A percentile compares a stretch with the other conserved stretches of the same genome.
Conservation (phyloP, 2,113 vertebrate species). For the Danionella cerebrum region DNA sequence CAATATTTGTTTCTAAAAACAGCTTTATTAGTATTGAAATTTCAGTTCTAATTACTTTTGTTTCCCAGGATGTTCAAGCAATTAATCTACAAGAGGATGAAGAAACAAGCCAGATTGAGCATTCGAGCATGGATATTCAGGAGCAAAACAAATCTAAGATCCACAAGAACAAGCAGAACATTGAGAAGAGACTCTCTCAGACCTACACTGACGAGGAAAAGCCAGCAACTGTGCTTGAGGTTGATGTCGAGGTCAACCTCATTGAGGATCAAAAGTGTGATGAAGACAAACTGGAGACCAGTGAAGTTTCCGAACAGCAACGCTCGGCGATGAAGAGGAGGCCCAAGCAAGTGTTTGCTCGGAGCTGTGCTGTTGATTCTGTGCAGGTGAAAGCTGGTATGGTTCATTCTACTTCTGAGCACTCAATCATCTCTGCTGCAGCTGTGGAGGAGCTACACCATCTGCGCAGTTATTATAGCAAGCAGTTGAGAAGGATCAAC, state of each 20-base stretch:
- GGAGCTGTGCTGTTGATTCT: not conserved
- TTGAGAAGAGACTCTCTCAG: slow-evolving; percentile 29
- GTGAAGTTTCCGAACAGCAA: slow-evolving; percentile 39
- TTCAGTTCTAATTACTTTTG: not conserved
- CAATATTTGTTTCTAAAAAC: not conserved
- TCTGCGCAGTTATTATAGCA: slow-evolving; percentile 52
- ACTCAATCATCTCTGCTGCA: slow-evolving; percentile 59
- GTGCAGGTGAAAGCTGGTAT: slow-evolving; percentile 12
- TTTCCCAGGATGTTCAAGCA: slow-evolving; percentile 22
- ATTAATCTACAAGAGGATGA: not conserved
- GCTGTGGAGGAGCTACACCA: slow-evolving; percentile 58
- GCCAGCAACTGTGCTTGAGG: slow-evolving; percentile 37
- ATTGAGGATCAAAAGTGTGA: not conserved
- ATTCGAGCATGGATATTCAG: slow-evolving; percentile 2
- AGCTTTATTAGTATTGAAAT: not conserved
- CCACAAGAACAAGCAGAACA: slow-evolving; percentile 48
- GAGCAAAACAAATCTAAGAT: slow-evolving; percentile 43
- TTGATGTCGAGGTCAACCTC: slow-evolving; percentile 47
- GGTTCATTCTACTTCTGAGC: slow-evolving; percentile 47
- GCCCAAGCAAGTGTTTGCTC: not conserved
- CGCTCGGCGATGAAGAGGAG: slow-evolving; percentile 40
- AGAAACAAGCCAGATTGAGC: not conserved
- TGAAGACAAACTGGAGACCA: slow-evolving; percentile 14
- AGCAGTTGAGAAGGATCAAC: slow-evolving; percentile 60
- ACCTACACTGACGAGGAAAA: slow-evolving; percentile 1